Percentiles rank a stretch among this genome's conserved stretches.
phyloP scores from a whole-genome alignment of 2,888 invertebrate species.

The Globia sparganii region DNA sequence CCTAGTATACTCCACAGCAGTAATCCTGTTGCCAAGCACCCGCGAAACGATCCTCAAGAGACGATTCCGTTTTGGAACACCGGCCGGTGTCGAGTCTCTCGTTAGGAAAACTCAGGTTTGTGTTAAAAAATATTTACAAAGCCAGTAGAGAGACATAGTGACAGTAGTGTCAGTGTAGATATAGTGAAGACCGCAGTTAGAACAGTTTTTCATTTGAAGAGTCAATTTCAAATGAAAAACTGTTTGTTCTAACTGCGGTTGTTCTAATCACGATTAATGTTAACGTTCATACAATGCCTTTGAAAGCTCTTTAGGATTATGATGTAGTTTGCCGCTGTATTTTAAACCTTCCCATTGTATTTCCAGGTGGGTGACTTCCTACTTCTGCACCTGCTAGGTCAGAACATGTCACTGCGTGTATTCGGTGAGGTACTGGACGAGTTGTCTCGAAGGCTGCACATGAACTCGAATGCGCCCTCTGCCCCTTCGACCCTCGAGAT shows the following conservation, averaged over 20 bases:
- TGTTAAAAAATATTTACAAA: conserved; percentile 12
- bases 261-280: too few relatives aligned
- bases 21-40: conserved; percentile 94
- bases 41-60: conserved; percentile 95
- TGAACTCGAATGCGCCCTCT: conserved; percentile 94
- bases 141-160: neutral
- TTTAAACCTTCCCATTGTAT: neutral
- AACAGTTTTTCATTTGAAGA: neutral
- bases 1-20: conserved; percentile 94
- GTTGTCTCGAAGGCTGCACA: conserved; percentile 92
- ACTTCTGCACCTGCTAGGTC: conserved; percentile 95
- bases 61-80: conserved; percentile 94
- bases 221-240: too few relatives aligned
- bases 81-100: conserved; percentile 93
- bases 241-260: too few relatives aligned
- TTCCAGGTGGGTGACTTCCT: conserved; percentile 96
- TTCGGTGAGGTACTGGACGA: conserved; percentile 95
- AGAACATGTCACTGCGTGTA: conserved; percentile 95
- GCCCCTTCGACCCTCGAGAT: conserved; percentile 96
- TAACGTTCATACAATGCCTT: neutral
- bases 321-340: neutral
- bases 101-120: conserved; percentile 95
- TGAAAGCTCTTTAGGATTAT: neutral
- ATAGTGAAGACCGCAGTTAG: neutral
- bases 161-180: neutral